These are phyloP conservation scores for Arion vulgaris DNA, from an alignment of 1,140 invertebrate species.

Conservation along the genomic window DNA sequence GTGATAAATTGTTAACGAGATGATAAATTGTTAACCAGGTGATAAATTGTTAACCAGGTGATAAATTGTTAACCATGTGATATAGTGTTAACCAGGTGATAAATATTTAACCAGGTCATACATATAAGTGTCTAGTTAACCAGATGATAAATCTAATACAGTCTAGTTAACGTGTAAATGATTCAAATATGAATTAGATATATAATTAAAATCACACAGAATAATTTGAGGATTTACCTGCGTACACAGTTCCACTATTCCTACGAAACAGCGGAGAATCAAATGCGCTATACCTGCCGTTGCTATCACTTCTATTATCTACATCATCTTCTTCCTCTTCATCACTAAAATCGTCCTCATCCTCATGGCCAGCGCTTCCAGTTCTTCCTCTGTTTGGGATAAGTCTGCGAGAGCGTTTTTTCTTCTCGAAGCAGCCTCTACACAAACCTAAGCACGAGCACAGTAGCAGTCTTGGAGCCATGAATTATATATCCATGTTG, in stretches of 20 bases:
- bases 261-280: constrained; percentile 19
- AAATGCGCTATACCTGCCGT: constrained; percentile 11
- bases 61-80: not conserved
- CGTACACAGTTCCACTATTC: not conserved
- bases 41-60: too few species aligned
- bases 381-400: constrained; percentile 3
- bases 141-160: too few species aligned
- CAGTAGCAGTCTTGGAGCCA: constrained; percentile 12
- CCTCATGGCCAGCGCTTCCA: not conserved
- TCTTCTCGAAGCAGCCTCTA: not conserved
- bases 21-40: too few species aligned
- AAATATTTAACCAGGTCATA: too few species aligned
- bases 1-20: too few species aligned
- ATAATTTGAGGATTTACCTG: not conserved
- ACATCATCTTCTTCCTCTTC: constrained; percentile 24
- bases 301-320: not conserved
- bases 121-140: too few species aligned
- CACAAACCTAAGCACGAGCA: constrained; percentile 23
- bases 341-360: not conserved
- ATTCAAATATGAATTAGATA: not conserved
- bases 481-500: not conserved
- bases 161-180: too few species aligned
- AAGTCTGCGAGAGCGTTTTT: constrained; percentile 1
- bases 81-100: too few species aligned
- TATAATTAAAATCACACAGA: not conserved